Conservation (phyloP, 2,888 invertebrate species). For the Chromoteleia sp. region DNA sequence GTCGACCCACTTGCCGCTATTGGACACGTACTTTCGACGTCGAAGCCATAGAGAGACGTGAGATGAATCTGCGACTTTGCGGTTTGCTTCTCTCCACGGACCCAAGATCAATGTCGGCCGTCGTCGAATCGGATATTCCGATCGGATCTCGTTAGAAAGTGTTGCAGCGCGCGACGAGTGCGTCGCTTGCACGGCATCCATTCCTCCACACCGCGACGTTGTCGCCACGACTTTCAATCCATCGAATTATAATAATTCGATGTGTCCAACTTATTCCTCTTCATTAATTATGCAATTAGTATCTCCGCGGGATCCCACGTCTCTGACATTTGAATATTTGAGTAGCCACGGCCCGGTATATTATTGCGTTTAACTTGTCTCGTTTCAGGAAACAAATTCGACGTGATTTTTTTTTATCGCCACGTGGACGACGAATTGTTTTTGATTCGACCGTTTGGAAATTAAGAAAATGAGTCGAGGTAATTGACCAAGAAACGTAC, state of each 20-base stretch:
- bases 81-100: slow-evolving; percentile 50
- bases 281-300: slow-evolving; percentile 56
- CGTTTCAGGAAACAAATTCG: slow-evolving; percentile 21
- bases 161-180: slow-evolving; percentile 55
- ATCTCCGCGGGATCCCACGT: slow-evolving; percentile 25
- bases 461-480: neutral
- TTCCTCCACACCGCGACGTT: slow-evolving; percentile 20
- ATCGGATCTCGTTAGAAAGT: slow-evolving; percentile 73
- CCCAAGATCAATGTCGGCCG: slow-evolving; percentile 57
- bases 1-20: slow-evolving; percentile 74
- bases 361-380: neutral
- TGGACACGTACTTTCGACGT: slow-evolving; percentile 73
- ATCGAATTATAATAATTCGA: slow-evolving; percentile 30
- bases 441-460: neutral
- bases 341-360: no score
- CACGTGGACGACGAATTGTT: neutral
- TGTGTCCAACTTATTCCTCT: slow-evolving; percentile 34
- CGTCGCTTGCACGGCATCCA: slow-evolving; percentile 6
- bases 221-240: slow-evolving; percentile 33
- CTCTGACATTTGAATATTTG: slow-evolving; percentile 31
- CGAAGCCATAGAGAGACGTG: slow-evolving; percentile 72
- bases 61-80: slow-evolving; percentile 72
- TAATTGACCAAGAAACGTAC: slow-evolving; percentile 10
- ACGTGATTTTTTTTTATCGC: slow-evolving; percentile 1
- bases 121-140: slow-evolving; percentile 67